Percentiles rank a stretch among this genome's conserved stretches.
These are phyloP conservation scores for Caradrina kadenii DNA, from an alignment of 2,888 invertebrate genomes.

Conservation along the genomic window DNA sequence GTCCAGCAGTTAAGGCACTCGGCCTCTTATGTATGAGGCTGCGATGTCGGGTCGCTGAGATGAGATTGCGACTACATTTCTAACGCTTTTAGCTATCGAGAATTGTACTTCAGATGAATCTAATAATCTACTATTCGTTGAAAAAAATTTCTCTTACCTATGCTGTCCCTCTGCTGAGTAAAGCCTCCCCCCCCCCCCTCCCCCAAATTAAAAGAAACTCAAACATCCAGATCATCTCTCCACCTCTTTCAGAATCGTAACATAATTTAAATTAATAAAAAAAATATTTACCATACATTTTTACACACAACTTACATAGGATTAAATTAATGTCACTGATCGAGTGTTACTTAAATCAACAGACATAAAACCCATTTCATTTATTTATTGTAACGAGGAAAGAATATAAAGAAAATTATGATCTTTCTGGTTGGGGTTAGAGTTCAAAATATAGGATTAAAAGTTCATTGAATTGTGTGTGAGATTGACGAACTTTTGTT, in stretches of 20 bases:
- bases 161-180: no score
- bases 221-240: no score
- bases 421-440: slow-evolving; percentile 41
- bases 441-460: slow-evolving; percentile 56
- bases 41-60: no score
- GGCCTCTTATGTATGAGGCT: no score
- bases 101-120: no score
- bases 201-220: no score
- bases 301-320: slow-evolving; percentile 70
- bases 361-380: slow-evolving; percentile 39
- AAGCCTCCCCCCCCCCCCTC: no score
- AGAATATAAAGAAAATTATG: slow-evolving; percentile 44
- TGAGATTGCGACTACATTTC: no score
- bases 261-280: slow-evolving; percentile 66
- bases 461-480: slow-evolving; percentile 56
- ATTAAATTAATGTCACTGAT: slow-evolving; percentile 61
- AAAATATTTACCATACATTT: slow-evolving; percentile 65
- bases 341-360: slow-evolving; percentile 37
- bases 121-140: no score
- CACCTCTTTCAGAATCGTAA: background rate
- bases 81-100: no score
- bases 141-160: no score
- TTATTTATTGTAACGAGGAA: slow-evolving; percentile 39
- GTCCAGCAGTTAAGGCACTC: no score
- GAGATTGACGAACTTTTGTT: slow-evolving; percentile 19